Percentiles rank a stretch among this genome's conserved stretches.
Evolutionary conservation across 2,888 invertebrate genomes (phyloP).

Genomic region (Mamestra brassicae): DNA sequence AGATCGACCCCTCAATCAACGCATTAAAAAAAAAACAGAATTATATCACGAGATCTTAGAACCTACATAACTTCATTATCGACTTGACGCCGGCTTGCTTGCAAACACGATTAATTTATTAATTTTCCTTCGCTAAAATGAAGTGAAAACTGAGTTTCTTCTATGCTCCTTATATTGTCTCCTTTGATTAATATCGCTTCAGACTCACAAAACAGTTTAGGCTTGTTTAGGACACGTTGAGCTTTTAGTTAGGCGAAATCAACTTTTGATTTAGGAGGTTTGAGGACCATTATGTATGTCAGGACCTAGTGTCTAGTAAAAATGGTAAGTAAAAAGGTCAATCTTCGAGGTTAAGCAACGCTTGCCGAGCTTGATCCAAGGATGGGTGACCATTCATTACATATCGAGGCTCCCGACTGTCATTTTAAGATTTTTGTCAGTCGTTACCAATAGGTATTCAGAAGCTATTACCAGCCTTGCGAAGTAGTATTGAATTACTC

Average conservation of each 20-base stretch:
- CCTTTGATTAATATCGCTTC: constrained; percentile 40
- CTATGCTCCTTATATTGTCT: constrained; percentile 22
- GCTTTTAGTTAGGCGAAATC: constrained; percentile 10
- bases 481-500: too few relatives aligned
- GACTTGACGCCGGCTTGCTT: not conserved
- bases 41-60: not conserved
- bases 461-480: too few relatives aligned
- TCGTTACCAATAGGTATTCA: too few relatives aligned
- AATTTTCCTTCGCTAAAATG: constrained; percentile 36
- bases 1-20: not conserved
- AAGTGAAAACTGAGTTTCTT: constrained; percentile 37
- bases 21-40: not conserved
- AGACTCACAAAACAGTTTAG: constrained; percentile 19
- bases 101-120: constrained; percentile 24
- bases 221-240: constrained; percentile 2
- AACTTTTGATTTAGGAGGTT: not conserved
- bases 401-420: too few relatives aligned
- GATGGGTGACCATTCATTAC: too few relatives aligned
- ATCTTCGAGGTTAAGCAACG: too few relatives aligned
- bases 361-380: too few relatives aligned
- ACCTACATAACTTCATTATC: constrained; percentile 1
- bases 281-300: not conserved
- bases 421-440: too few relatives aligned
- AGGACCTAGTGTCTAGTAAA: too few relatives aligned
- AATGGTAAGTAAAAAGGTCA: too few relatives aligned